Percentiles rank a stretch among this genome's conserved stretches.
phyloP scores from a whole-genome alignment of 2,113 vertebrate species.

The Eptatretus burgeri region DNA sequence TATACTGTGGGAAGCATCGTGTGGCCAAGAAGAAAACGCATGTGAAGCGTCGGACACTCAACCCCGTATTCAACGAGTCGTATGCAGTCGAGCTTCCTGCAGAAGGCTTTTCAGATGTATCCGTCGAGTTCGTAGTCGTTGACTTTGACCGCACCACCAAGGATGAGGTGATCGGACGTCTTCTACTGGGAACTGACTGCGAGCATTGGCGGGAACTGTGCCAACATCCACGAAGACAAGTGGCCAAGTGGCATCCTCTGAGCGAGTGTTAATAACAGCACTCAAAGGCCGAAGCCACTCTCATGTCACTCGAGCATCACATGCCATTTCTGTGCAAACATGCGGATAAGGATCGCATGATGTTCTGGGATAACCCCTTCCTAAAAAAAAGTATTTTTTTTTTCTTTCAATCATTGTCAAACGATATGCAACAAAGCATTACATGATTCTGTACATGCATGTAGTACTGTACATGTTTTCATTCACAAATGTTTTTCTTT shows the following conservation, averaged over 20 bases:
- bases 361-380: too few relatives aligned
- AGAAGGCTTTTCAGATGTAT: conserved; percentile 55
- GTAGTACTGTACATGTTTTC: too few relatives aligned
- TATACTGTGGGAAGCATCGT: conserved; percentile 73
- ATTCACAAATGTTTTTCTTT: too few relatives aligned
- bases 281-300: too few relatives aligned
- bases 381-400: too few relatives aligned
- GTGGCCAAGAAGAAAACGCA: conserved; percentile 94
- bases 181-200: conserved; percentile 40
- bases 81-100: conserved; percentile 74
- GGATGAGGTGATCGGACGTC: conserved; percentile 55
- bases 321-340: too few relatives aligned
- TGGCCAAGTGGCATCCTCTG: conserved; percentile 78
- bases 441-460: too few relatives aligned
- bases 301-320: too few relatives aligned
- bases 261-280: conserved; percentile 23
- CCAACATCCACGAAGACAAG: conserved; percentile 37
- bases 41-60: conserved; percentile 85
- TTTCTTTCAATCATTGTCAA: too few relatives aligned
- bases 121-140: conserved; percentile 69
- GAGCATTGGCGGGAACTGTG: conserved; percentile 69
- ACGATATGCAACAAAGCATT: too few relatives aligned
- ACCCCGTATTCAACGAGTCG: conserved; percentile 81
- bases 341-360: too few relatives aligned
- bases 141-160: conserved; percentile 89